These are phyloP conservation scores for Isaurus tuberculatus DNA, from an alignment of 92 coral and sea anemone genomes.

Conservation along the genomic window DNA sequence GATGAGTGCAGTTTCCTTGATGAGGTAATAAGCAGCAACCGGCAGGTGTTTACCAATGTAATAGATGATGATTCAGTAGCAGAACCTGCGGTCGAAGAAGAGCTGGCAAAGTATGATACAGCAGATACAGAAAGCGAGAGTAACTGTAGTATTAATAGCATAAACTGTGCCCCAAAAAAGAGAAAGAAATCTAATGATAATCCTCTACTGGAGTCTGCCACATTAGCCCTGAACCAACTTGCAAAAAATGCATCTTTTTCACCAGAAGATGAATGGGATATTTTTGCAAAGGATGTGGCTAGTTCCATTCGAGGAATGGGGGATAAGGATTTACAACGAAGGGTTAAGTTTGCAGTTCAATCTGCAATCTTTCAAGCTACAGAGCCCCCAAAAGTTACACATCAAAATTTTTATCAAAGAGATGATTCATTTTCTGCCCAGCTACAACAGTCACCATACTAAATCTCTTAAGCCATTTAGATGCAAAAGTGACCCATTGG, in stretches of 20 bases:
- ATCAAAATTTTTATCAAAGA: slow-evolving; percentile 21
- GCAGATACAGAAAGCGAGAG: slow-evolving; percentile 15
- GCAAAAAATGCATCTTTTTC: slow-evolving; percentile 37
- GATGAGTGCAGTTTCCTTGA: slow-evolving; percentile 33
- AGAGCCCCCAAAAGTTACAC: slow-evolving; percentile 1
- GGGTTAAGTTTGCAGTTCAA: slow-evolving; percentile 53
- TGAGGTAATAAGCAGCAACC: slow-evolving; percentile 37
- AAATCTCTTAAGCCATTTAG: slow-evolving; percentile 22
- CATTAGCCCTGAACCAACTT: slow-evolving; percentile 58
- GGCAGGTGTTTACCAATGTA: slow-evolving; percentile 21
- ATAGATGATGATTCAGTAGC: background rate
- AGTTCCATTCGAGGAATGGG: slow-evolving; percentile 56
- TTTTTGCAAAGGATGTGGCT: slow-evolving; percentile 69
- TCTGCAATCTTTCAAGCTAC: slow-evolving; percentile 49
- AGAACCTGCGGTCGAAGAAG: background rate
- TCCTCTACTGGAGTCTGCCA: slow-evolving; percentile 43
- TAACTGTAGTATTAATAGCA: slow-evolving; percentile 13
- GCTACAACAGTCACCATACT: slow-evolving; percentile 33
- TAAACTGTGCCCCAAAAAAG: slow-evolving; percentile 2
- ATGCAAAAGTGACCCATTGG: slow-evolving; percentile 22
- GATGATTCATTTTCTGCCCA: slow-evolving; percentile 41
- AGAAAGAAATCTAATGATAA: slow-evolving; percentile 3
- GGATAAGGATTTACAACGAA: slow-evolving; percentile 28
- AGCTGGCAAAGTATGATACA: background rate
- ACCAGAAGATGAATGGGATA: slow-evolving; percentile 69